These are phyloP conservation scores for Yoshiicerus persimilis DNA, from an alignment of 1,140 invertebrate species.

Conservation along the genomic window DNA sequence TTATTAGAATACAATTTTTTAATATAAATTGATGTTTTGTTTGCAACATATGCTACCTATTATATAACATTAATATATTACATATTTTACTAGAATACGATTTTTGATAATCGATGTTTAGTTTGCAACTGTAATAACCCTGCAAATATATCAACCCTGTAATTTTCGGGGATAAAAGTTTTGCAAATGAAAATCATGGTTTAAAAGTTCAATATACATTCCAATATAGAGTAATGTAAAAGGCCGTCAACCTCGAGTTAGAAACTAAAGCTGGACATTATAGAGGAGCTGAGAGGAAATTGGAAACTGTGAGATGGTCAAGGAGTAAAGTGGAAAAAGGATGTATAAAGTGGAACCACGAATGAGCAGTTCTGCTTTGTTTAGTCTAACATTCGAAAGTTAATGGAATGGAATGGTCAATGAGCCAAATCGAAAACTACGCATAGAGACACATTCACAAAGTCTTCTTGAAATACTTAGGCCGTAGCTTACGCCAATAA, in stretches of 20 bases:
- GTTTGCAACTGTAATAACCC: too few species aligned
- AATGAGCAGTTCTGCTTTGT: background rate
- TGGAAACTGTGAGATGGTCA: background rate
- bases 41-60: too few species aligned
- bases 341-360: background rate
- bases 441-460: background rate
- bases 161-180: background rate
- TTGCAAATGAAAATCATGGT: background rate
- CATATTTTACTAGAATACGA: too few species aligned
- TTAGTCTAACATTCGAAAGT: background rate
- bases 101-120: too few species aligned
- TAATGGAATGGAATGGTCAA: constrained; percentile 27
- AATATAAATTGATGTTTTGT: too few species aligned
- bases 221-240: background rate
- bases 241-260: background rate
- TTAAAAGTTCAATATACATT: background rate
- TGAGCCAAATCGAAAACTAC: background rate
- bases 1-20: too few species aligned
- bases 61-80: too few species aligned
- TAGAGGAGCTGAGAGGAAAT: background rate
- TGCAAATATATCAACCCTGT: too few species aligned
- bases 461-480: background rate
- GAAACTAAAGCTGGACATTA: background rate
- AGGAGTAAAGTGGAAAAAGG: background rate
- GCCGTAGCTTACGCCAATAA: background rate